These are phyloP conservation scores for Leguminivora glycinivorella DNA, from an alignment of 1,140 invertebrate genomes.

Conservation along the genomic window DNA sequence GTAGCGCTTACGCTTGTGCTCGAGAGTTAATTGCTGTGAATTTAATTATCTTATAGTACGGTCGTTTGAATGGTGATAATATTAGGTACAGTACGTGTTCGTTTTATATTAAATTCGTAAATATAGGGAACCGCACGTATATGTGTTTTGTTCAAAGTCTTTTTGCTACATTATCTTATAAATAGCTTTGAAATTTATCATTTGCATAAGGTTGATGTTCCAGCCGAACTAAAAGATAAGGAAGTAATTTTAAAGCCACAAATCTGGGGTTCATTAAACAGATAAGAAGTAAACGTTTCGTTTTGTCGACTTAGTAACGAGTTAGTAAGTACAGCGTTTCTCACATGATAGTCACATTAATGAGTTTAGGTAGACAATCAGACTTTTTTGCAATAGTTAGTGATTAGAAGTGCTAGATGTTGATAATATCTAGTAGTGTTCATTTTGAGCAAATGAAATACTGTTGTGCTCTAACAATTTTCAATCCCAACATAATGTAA, in stretches of 20 bases:
- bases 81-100: too few species aligned
- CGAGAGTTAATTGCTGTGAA: background rate
- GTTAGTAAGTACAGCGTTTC: background rate
- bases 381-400: too few species aligned
- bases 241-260: background rate
- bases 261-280: slow-evolving; percentile 6
- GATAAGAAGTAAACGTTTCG: background rate
- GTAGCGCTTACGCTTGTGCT: background rate
- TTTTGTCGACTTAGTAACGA: background rate
- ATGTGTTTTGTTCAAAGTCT: background rate
- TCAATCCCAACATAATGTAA: too few species aligned
- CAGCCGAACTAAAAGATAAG: background rate
- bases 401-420: too few species aligned
- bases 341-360: background rate
- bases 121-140: background rate
- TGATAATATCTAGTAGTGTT: too few species aligned
- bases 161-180: background rate
- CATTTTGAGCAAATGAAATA: too few species aligned
- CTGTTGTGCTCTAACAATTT: too few species aligned
- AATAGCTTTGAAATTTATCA: background rate
- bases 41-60: background rate
- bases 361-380: background rate
- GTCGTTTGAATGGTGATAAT: background rate
- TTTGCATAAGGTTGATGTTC: background rate
- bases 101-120: too few species aligned